Base-by-base conservation (phyloP, 2,797 vertebrate genomes). In the Paratrypauchen microcephalus region DNA sequence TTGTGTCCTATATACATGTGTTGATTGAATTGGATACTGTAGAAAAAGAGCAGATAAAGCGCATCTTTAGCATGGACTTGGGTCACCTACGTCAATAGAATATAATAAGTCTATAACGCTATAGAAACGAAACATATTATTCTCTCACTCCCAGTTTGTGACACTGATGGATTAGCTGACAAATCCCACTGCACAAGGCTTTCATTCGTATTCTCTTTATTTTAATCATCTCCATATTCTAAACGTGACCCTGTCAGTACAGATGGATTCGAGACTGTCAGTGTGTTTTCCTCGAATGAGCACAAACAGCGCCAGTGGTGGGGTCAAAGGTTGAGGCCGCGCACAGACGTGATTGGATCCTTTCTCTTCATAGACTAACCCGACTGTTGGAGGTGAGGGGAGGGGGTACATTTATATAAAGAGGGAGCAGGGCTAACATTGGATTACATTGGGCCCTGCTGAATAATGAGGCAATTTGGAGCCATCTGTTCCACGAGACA, bases 271-370 rank as follows among this genome's bases (percentile, higher is more conserved):
- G 28, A 28, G 59, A 70, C 70, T 26, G 60, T 52, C 16, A 6
- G 6, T 59, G 41, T 71, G 56, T 72, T 66, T 73, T 65, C 61
- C 39, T 61, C n/a, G 77, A 76, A 77, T 78, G 86, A 87, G 87
- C 81, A 81, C 85, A 83, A 86, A 12, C 64, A 52, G 56, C 68
- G 74, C 61, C 76, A 72, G 24, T 80, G 86, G 7, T 75, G 4
- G 69, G 73, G 28, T 60, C 58, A 60, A 36, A 32, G 86, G 87
- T 86, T 75, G 54, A 71, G 61, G 66, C 48, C 73, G 67, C 71
- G 63, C 67, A 54, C 48, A 72, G 78, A 47, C 63, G 69, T 83
- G 83, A 88, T 81, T 84, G 86, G 73, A 86, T 86, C 74, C 77
- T 81, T 82, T 79, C 66, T 78, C 61, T 71, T 36, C 74, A 77